Percentiles rank a stretch among this genome's conserved stretches.
Conservation (phyloP, 1,140 invertebrate genomes). For the Eufriesea mexicana region DNA sequence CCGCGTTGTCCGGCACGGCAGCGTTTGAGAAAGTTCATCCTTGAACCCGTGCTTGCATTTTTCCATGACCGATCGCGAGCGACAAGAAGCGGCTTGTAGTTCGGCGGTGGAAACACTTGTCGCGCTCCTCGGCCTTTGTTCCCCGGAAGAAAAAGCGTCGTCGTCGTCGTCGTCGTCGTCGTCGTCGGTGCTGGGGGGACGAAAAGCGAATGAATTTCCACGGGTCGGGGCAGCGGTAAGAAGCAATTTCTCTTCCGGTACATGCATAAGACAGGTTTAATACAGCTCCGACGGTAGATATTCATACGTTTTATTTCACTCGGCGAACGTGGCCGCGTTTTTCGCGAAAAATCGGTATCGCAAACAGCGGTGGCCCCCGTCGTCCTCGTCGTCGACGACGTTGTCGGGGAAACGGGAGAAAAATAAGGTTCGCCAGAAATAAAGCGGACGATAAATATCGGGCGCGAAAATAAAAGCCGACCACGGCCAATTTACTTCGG, state of each 20-base stretch:
- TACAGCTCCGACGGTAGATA: slow-evolving; percentile 39
- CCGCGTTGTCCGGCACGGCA: slow-evolving; percentile 1
- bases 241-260: slow-evolving; percentile 54
- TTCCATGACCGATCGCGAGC: background rate
- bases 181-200: background rate
- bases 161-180: background rate
- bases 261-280: slow-evolving; percentile 52
- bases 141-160: background rate
- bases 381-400: background rate
- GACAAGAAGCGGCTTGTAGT: background rate
- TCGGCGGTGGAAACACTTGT: background rate
- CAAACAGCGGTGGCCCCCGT: background rate
- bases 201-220: slow-evolving; percentile 16
- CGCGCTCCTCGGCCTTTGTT: background rate
- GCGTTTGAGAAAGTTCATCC: too few species aligned
- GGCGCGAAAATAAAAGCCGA: slow-evolving; percentile 2
- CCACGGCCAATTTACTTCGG: background rate
- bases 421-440: slow-evolving; percentile 41
- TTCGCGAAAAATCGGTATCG: slow-evolving; percentile 47
- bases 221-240: background rate
- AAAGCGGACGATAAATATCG: slow-evolving; percentile 31
- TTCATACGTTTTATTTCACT: slow-evolving; percentile 56
- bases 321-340: slow-evolving; percentile 42
- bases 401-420: slow-evolving; percentile 41
- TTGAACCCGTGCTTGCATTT: background rate